Percentiles rank a stretch among this genome's conserved stretches.
Conservation (phyloP, 2,113 vertebrate genomes). For the Benitochromis conjunctus region DNA sequence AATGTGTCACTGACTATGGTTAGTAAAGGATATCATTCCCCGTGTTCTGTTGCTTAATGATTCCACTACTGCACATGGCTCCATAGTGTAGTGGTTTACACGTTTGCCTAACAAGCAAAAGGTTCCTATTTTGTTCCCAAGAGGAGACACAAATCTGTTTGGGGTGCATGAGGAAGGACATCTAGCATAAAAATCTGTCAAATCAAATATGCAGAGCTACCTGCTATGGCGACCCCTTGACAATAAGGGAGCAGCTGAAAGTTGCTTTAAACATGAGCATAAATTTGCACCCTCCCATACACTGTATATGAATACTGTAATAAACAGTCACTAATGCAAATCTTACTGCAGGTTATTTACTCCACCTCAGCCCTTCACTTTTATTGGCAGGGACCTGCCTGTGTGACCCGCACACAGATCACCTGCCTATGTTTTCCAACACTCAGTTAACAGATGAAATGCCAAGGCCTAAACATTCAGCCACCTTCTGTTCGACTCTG, state of each 20-base stretch:
- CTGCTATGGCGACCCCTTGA: not conserved
- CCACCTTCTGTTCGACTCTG: not conserved
- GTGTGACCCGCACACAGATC: not conserved
- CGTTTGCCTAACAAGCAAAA: not conserved
- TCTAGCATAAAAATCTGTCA: not conserved
- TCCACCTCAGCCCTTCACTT: not conserved
- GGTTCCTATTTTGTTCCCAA: not conserved
- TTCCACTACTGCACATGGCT: not conserved
- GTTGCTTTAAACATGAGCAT: not conserved
- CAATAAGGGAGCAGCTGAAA: not conserved
- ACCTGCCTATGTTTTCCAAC: not conserved
- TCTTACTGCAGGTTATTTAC: not conserved
- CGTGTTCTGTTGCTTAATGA: not conserved
- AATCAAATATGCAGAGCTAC: not conserved
- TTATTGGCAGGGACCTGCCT: not conserved
- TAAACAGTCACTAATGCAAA: not conserved
- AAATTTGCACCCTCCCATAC: not conserved
- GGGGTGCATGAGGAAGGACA: not conserved
- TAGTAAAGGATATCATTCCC: constrained; percentile 36
- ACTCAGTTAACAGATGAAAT: constrained; percentile 13
- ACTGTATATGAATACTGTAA: not conserved
- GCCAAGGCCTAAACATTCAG: not conserved
- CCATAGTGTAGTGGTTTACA: not conserved
- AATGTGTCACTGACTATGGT: constrained; percentile 97
- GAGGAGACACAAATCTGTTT: not conserved